Evolutionary conservation across 2,797 vertebrate species (phyloP), one percentile per base, ranked within the genome.

Genomic region (Pogoniulus pusillus): DNA sequence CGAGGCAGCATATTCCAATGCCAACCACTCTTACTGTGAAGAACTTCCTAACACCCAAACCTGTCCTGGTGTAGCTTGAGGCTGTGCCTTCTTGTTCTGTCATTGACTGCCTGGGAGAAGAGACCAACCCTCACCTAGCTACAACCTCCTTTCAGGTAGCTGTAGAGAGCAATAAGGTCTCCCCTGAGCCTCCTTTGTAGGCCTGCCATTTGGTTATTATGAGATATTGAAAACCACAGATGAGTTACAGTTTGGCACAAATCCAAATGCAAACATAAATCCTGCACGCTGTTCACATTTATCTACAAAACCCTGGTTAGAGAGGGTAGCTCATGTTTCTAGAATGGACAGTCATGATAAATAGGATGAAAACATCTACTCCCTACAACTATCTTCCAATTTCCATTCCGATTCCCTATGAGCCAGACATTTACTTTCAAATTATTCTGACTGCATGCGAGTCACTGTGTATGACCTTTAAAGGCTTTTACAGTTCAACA

Each of bases 361-460:
- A 90, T 10, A 89, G 54, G 63, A 82, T 57, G 66, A 85, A 85
- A 94, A 72, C 73, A 82, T 49, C 68, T 80, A 10, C 68, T 64
- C 58, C 59, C 29, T 91, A 39, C 49, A 41, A 83, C 24, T 16
- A 39, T 68, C 29, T 87, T 89, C 71, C n/a, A 32, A 71, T 79
- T 87, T 84, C 77, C 34, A 70, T 82, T 82, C 80, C 37, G 53
- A 91, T 76, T 86, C 87, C 87, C 73, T 68, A 39, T 18, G 32
- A 95, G 57, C 32, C 68, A 93, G 94, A 93, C 74, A 89, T 91
- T 92, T 89, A 82, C 82, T 91, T 92, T 84, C 47, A 90, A 85
- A 91, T 91, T 82, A 89, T 68, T 58, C 71, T 65, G 71, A 85
- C 75, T 53, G 16, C 39, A n/a, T 19, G 35, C 17, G 15, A 92